Percentiles rank a stretch among this genome's conserved stretches.
Evolutionary conservation across 2,888 invertebrate species (phyloP).

Genomic region (Asteroscopus sphinx): DNA sequence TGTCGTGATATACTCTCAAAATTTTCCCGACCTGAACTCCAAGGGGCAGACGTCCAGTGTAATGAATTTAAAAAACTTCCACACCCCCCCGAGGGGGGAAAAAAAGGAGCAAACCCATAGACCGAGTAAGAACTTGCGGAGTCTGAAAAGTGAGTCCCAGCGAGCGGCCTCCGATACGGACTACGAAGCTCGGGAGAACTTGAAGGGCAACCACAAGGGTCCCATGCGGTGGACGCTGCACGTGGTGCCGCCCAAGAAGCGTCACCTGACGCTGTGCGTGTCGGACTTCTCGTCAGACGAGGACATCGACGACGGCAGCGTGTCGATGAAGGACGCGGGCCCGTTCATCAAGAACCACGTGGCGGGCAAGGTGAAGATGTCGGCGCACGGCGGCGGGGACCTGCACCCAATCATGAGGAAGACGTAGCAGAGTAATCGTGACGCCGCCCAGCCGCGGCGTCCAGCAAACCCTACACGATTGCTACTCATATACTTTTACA

Average conservation of each 20-base stretch:
- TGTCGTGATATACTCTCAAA: constrained; percentile 85
- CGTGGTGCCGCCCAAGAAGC: constrained; percentile 80
- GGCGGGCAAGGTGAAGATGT: constrained; percentile 75
- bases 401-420: constrained; percentile 83
- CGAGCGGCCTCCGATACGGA: constrained; percentile 84
- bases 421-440: constrained; percentile 64
- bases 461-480: constrained; percentile 44
- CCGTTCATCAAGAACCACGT: constrained; percentile 75
- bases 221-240: constrained; percentile 81
- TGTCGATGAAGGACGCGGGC: constrained; percentile 77
- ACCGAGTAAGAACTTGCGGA: constrained; percentile 71
- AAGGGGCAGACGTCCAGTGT: constrained; percentile 79
- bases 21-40: constrained; percentile 82
- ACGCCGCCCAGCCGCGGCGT: constrained; percentile 32
- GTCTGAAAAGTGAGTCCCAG: constrained; percentile 75
- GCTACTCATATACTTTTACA: constrained; percentile 64
- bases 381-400: constrained; percentile 85
- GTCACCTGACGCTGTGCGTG: constrained; percentile 79
- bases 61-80: constrained; percentile 88
- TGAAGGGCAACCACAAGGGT: constrained; percentile 73
- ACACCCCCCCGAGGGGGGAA: constrained; percentile 89
- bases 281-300: constrained; percentile 85
- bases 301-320: constrained; percentile 70
- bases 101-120: constrained; percentile 83
- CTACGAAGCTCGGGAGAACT: constrained; percentile 76